These are phyloP conservation scores for Rhagoletis zephyria DNA, from an alignment of 1,140 invertebrate species.

Conservation along the genomic window DNA sequence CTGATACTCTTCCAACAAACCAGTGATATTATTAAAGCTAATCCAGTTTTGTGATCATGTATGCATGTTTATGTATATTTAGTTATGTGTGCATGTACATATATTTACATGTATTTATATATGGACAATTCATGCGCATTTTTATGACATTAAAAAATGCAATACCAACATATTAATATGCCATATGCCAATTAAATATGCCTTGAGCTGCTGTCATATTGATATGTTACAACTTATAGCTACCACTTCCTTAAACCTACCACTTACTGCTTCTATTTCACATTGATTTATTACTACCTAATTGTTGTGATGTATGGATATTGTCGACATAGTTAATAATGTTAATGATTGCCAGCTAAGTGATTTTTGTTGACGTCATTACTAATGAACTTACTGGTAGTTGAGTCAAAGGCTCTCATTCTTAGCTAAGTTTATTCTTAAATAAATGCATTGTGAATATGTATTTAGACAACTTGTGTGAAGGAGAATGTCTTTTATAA, in stretches of 20 bases:
- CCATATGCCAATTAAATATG: background rate
- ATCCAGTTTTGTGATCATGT: background rate
- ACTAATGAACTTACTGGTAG: no score
- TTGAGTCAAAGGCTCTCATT: no score
- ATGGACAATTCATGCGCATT: background rate
- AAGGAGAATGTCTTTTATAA: no score
- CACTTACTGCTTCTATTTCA: no score
- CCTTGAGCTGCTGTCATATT: background rate
- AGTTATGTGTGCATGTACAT: background rate
- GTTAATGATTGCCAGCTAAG: background rate
- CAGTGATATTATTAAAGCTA: no score
- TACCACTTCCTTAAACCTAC: background rate
- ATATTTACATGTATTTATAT: background rate
- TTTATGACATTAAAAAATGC: background rate
- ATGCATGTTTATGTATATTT: background rate
- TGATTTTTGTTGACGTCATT: background rate
- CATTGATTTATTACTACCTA: background rate
- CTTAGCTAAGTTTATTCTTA: no score
- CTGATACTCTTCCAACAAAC: no score
- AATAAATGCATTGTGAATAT: no score
- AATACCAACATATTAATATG: background rate
- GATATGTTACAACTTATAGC: background rate
- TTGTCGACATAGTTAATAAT: no score
- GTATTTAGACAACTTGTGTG: no score
- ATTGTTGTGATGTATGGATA: background rate